Conservation (phyloP, 1,140 invertebrate genomes). For the Drosophila dunni region DNA sequence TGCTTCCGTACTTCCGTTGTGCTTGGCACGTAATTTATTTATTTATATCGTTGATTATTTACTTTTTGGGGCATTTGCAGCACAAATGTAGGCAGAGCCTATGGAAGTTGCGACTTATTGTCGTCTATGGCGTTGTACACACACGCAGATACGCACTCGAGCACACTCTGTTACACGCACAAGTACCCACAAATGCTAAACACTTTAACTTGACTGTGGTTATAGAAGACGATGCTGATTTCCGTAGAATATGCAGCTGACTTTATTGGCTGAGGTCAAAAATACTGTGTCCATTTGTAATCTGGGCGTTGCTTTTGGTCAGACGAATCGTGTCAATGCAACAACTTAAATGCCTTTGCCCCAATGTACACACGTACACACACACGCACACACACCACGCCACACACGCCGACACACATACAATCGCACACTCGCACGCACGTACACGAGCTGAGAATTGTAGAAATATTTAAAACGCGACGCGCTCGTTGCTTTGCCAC, state of each 20-base stretch:
- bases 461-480: slow-evolving; percentile 49
- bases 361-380: slow-evolving; percentile 30
- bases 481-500: slow-evolving; percentile 49
- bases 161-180: slow-evolving; percentile 17
- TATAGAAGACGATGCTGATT: slow-evolving; percentile 16
- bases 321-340: slow-evolving; percentile 53
- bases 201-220: slow-evolving; percentile 53
- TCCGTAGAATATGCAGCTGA: slow-evolving; percentile 3
- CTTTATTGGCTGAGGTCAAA: slow-evolving; percentile 31
- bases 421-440: slow-evolving; percentile 3
- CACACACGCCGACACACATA: slow-evolving; percentile 35
- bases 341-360: slow-evolving; percentile 50
- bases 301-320: slow-evolving; percentile 61
- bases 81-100: slow-evolving; percentile 24
- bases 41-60: slow-evolving; percentile 43
- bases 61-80: slow-evolving; percentile 31
- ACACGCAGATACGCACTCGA: slow-evolving; percentile 17
- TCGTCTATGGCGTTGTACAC: slow-evolving; percentile 59
- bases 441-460: slow-evolving; percentile 32
- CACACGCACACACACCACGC: slow-evolving; percentile 1
- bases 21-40: slow-evolving; percentile 28
- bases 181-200: slow-evolving; percentile 37
- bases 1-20: background rate
- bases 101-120: slow-evolving; percentile 63
- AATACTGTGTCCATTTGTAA: slow-evolving; percentile 12